These are phyloP conservation scores for Mesoligia furuncula DNA, from an alignment of 2,888 invertebrate genomes.

Conservation along the genomic window DNA sequence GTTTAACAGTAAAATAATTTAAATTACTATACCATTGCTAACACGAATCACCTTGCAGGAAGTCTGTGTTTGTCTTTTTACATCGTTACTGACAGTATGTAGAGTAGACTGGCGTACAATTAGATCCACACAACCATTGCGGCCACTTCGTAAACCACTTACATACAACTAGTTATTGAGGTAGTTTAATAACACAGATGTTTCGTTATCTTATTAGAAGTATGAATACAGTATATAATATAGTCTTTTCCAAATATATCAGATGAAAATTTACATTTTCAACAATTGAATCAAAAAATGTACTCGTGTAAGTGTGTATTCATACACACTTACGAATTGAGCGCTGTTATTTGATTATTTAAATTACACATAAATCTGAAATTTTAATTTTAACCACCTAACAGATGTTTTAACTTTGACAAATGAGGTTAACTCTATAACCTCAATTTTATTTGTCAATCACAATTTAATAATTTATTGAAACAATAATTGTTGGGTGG, in stretches of 20 bases:
- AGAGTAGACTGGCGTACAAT: constrained; percentile 33
- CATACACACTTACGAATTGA: not conserved
- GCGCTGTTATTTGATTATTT: not conserved
- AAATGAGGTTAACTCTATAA: not conserved
- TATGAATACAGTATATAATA: constrained; percentile 15
- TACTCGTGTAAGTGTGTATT: not conserved
- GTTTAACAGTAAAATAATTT: constrained; percentile 43
- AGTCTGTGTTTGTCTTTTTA: constrained; percentile 45
- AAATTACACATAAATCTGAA: too few species aligned
- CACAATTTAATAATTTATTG: not conserved
- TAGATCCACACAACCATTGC: constrained; percentile 15
- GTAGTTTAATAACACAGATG: constrained; percentile 33
- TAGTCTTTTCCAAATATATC: not conserved
- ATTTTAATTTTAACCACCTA: not conserved
- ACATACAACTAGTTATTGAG: constrained; percentile 55
- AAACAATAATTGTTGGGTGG: not conserved
- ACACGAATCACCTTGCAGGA: constrained; percentile 62
- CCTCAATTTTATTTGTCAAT: not conserved
- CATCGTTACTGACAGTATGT: constrained; percentile 24
- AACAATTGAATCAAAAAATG: not conserved
- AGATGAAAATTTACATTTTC: not conserved
- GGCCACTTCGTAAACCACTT: constrained; percentile 26
- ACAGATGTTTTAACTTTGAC: not conserved
- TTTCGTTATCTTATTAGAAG: constrained; percentile 22
- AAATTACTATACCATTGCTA: constrained; percentile 55